Base-by-base conservation (phyloP, 2,113 vertebrate species). In the Xyrauchen texanus region DNA sequence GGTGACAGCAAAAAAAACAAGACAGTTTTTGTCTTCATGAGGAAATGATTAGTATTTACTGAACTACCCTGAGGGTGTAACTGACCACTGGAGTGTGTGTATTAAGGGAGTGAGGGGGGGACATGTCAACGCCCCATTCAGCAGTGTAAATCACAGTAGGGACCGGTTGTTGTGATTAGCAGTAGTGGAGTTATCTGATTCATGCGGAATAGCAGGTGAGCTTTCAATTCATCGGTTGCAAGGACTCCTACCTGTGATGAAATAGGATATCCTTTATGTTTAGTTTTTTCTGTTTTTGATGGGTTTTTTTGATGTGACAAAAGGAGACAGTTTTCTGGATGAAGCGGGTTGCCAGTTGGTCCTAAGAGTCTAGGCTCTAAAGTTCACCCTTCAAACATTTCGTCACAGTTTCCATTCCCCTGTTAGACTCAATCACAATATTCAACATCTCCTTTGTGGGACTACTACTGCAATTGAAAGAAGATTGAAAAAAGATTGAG, bases 321-420 rank as follows among this genome's bases (percentile, higher is more conserved):
- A 61, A 49, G 62, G 53, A 64, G 77, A 84, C 4, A 53, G 72
- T 66, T 75, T 42, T 55, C 58, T 55, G 42, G 51, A 70, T 77
- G 63, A 68, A 45, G 52, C 76, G 65, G 72, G 73, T 82, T 13
- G 63, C 12, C 45, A 2, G 15, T 42, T 4, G 68, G 78, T 77
- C 83, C 80, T 10, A 12, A 16, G 45, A 77, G 80, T 60, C 73
- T 62, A 4, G 8, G 58, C 45, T 11, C 55, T 64, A 84, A 84
- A 85, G 86, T 84, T 85, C 82, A 87, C 60, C 80, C 78, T 65
- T 78, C 82, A 78, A 69, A 83, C 15, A 57, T 49, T 61, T 64
- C 21, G 6, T 13, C 61, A 53, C 16, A 71, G 77, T 79, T 81
- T 78, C 75, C 78, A 81, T 68, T 65, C 62, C 45, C 62, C 84